Conservation (phyloP, 2,113 vertebrate genomes). For the Clarias gariepinus region DNA sequence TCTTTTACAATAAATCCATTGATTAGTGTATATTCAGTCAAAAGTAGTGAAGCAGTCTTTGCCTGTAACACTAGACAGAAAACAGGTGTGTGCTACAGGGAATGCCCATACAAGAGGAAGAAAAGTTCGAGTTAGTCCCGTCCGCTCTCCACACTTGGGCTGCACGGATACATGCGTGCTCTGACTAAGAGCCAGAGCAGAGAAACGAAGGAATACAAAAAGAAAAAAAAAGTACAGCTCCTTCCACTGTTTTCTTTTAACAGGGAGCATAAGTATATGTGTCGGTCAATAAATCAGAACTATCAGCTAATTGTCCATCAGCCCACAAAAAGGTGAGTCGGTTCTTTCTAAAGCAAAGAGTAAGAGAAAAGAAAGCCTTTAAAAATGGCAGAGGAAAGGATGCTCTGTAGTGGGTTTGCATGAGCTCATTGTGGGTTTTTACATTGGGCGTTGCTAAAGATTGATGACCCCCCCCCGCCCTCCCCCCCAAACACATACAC, state of each 20-base stretch:
- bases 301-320: conserved; percentile 43
- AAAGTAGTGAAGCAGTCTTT: conserved; percentile 53
- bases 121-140: conserved; percentile 48
- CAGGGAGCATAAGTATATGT: conserved; percentile 32
- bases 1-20: conserved; percentile 46
- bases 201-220: conserved; percentile 46
- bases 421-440: conserved; percentile 9
- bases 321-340: conserved; percentile 24
- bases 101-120: conserved; percentile 55
- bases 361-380: conserved; percentile 27
- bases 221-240: conserved; percentile 20
- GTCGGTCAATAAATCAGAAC: conserved; percentile 38
- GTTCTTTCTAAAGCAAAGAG: conserved; percentile 27
- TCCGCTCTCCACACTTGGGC: conserved; percentile 33
- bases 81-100: conserved; percentile 55
- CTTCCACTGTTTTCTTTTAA: conserved; percentile 24
- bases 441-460: background rate
- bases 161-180: conserved; percentile 52
- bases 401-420: conserved; percentile 14
- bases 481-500: background rate
- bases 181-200: conserved; percentile 45
- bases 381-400: conserved; percentile 8
- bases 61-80: conserved; percentile 56
- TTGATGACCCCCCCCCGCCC: background rate
- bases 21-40: conserved; percentile 49